These are phyloP conservation scores for Carapus acus DNA, from an alignment of 2,797 vertebrate genomes.

Conservation along the genomic window DNA sequence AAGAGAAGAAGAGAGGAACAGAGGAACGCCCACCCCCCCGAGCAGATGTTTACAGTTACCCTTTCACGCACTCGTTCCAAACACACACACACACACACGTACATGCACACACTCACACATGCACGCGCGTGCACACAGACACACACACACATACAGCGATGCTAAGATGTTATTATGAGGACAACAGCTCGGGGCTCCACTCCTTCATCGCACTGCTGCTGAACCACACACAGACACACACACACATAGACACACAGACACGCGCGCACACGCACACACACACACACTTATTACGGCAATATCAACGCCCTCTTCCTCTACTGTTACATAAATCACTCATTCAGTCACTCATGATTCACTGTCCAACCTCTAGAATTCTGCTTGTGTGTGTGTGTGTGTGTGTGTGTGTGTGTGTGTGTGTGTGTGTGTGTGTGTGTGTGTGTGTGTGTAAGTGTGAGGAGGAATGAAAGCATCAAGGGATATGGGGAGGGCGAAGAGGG, in stretches of 20 bases:
- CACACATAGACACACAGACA: too few species aligned
- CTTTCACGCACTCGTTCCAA: too few species aligned
- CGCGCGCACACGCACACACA: too few species aligned
- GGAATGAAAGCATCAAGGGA: background rate
- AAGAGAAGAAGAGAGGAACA: too few species aligned
- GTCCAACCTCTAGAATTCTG: too few species aligned
- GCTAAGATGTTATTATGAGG: constrained; percentile 35
- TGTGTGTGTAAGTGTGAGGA: background rate
- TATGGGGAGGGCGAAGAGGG: too few species aligned
- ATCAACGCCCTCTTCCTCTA: too few species aligned
- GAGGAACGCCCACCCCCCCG: too few species aligned
- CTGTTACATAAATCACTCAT: too few species aligned
- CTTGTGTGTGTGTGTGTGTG: background rate
- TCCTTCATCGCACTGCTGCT: constrained; percentile 17
- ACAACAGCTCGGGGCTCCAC: constrained; percentile 47
- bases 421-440: background rate
- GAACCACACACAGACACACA: too few species aligned
- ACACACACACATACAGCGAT: constrained; percentile 24
- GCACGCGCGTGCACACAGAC: constrained; percentile 6
- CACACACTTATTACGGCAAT: background rate
- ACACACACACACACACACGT: constrained; percentile 6
- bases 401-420: background rate
- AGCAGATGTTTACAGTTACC: constrained; percentile 31
- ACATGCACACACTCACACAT: constrained; percentile 16
- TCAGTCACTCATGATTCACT: too few species aligned